These are phyloP conservation scores for Urocynchramus pylzowi DNA, from an alignment of 2,113 vertebrate species.

Conservation along the genomic window DNA sequence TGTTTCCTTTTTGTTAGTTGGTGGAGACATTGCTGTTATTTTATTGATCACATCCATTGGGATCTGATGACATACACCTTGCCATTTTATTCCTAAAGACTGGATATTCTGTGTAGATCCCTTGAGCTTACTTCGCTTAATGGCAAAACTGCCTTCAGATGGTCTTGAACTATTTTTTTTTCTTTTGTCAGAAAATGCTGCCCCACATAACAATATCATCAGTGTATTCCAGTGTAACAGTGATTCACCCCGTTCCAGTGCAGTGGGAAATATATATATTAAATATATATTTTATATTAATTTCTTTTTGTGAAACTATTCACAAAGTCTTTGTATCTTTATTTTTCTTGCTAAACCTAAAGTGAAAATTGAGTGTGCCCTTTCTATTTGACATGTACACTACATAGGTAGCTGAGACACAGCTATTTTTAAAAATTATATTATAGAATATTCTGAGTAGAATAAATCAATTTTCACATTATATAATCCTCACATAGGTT, in stretches of 20 bases:
- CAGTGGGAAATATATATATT: not conserved
- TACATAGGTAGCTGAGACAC: not conserved
- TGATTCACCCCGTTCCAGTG: not conserved
- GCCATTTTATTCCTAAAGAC: not conserved
- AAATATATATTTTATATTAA: not conserved
- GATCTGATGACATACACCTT: not conserved
- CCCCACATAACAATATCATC: rapidly evolving
- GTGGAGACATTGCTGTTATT: not conserved
- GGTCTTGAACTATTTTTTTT: not conserved
- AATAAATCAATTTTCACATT: not conserved
- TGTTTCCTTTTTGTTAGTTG: not conserved
- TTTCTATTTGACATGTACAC: not conserved
- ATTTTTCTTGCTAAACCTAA: not conserved
- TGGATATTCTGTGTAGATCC: not conserved
- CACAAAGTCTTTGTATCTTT: not conserved
- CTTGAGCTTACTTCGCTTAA: not conserved
- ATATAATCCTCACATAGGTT: not conserved
- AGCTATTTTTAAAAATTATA: not conserved
- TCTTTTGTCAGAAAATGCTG: not conserved
- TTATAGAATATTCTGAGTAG: not conserved
- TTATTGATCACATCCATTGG: not conserved
- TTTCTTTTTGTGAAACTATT: not conserved
- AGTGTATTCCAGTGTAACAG: not conserved
- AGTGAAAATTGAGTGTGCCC: not conserved
- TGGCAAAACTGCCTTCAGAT: not conserved